These are phyloP conservation scores for Gerosis bhagava DNA, from an alignment of 2,888 invertebrate species.

Conservation along the genomic window DNA sequence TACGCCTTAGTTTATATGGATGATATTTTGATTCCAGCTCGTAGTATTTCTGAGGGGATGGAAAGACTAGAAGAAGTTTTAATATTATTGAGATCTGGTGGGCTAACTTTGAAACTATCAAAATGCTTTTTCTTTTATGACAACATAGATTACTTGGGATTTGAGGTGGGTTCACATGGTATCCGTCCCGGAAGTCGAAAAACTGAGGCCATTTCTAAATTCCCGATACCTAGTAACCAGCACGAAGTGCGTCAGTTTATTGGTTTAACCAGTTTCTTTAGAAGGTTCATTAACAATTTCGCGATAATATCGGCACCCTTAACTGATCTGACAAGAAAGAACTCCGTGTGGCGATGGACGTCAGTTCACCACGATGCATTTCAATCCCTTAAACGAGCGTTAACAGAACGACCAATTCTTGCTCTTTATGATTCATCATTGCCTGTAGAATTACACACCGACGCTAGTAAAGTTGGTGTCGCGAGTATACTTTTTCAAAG, in stretches of 20 bases:
- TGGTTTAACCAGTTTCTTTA: slow-evolving; percentile 1
- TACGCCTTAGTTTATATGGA: slow-evolving; percentile 1
- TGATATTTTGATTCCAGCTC: background rate
- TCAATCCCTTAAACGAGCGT: background rate
- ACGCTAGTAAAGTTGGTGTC: background rate
- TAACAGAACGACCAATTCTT: background rate
- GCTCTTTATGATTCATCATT: background rate
- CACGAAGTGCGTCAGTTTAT: slow-evolving; percentile 2
- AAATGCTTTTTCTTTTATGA: slow-evolving; percentile 1
- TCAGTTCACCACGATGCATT: background rate
- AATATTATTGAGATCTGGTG: background rate
- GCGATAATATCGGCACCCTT: background rate
- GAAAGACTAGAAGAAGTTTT: background rate
- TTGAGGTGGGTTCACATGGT: background rate
- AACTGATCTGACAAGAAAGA: background rate
- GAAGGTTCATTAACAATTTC: slow-evolving; percentile 2
- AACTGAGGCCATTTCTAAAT: background rate
- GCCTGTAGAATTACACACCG: background rate
- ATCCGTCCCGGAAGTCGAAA: background rate
- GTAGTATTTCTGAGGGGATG: background rate
- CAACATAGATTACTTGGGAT: background rate
- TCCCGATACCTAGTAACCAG: background rate
- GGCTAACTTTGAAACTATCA: background rate
- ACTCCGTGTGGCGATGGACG: background rate
- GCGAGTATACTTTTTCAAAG: background rate